phyloP scores from a whole-genome alignment of 2,888 invertebrate species.

The Crioceris asparagi region DNA sequence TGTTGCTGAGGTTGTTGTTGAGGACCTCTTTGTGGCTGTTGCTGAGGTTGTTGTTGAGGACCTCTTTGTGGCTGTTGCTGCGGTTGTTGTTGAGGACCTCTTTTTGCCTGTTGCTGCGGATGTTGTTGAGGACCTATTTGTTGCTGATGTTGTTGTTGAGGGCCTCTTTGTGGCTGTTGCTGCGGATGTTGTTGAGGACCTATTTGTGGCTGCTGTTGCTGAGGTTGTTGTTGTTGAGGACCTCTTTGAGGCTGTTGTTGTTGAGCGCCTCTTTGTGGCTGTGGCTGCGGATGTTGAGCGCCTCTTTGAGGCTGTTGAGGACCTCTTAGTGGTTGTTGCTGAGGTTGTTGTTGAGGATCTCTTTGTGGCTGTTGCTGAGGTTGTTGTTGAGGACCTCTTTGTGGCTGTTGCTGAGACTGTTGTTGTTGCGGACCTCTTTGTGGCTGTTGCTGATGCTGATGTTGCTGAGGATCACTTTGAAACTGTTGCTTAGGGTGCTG shows the following conservation, averaged over 20 bases:
- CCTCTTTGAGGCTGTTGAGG: not conserved
- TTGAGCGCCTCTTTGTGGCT: not conserved
- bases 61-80: conserved; percentile 11
- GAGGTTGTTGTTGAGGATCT: conserved; percentile 7
- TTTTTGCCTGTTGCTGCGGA: conserved; percentile 2
- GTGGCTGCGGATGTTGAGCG: not conserved
- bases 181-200: conserved; percentile 6
- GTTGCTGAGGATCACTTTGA: not conserved
- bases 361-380: not conserved
- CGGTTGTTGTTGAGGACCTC: conserved; percentile 5
- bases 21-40: conserved; percentile 6
- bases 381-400: not conserved
- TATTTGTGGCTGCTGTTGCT: conserved; percentile 7
- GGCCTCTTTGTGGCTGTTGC: conserved; percentile 5
- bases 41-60: conserved; percentile 12
- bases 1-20: conserved; percentile 11
- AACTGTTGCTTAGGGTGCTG: not conserved
- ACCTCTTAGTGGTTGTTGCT: not conserved
- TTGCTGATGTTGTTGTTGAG: conserved; percentile 10
- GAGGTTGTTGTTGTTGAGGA: not conserved
- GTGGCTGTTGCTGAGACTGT: conserved; percentile 8
- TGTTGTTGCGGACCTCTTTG: not conserved
- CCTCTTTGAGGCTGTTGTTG: not conserved
- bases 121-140: conserved; percentile 6
- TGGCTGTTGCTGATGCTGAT: not conserved